Evolutionary conservation across 2,888 invertebrate species (phyloP).

Genomic region (Tenthredo amoena): DNA sequence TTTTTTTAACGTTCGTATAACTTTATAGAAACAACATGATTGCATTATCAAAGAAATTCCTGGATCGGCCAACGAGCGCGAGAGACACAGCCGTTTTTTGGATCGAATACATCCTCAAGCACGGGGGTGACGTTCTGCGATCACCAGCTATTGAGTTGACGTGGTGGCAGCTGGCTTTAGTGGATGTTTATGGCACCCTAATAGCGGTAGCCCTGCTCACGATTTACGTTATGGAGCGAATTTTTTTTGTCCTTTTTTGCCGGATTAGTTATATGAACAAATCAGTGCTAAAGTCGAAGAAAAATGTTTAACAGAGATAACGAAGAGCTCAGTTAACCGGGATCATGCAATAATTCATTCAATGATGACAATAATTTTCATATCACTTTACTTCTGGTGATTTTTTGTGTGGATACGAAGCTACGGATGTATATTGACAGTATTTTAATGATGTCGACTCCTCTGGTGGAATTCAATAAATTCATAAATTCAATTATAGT

Average conservation of each 20-base stretch:
- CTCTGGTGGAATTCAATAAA: no score
- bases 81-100: constrained; percentile 66
- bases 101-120: constrained; percentile 70
- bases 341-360: not conserved
- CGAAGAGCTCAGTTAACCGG: not conserved
- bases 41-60: constrained; percentile 62
- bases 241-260: not conserved
- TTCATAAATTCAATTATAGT: no score
- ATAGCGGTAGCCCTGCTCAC: constrained; percentile 7
- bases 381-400: not conserved
- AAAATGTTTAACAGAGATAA: not conserved
- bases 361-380: not conserved
- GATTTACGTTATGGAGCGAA: not conserved
- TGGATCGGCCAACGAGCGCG: constrained; percentile 67
- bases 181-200: constrained; percentile 65
- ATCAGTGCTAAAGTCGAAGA: not conserved
- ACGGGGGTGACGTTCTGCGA: constrained; percentile 64
- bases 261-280: not conserved
- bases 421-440: not conserved
- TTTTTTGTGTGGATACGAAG: not conserved
- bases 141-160: constrained; percentile 64
- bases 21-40: constrained; percentile 61
- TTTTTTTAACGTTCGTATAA: not conserved
- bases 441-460: no score
- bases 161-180: constrained; percentile 68